Conservation (phyloP, 2,888 invertebrate species). For the Zaprionus bogoriensis region DNA sequence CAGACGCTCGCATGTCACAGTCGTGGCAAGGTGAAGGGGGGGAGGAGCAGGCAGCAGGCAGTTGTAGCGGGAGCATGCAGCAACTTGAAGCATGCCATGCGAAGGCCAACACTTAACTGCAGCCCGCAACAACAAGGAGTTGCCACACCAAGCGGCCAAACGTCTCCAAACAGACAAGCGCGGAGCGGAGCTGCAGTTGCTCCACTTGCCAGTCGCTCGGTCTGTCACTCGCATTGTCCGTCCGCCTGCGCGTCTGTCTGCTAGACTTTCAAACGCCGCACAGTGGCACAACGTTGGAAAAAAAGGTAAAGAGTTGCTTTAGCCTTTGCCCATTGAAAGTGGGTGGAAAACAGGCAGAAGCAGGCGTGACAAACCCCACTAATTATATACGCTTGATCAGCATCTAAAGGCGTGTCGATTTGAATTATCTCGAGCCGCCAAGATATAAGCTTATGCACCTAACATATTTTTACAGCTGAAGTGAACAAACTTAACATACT, state of each 20-base stretch:
- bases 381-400: too few species aligned
- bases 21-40: neutral
- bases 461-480: too few species aligned
- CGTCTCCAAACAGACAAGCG: conserved; percentile 37
- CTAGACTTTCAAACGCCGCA: conserved; percentile 54
- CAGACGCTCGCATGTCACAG: conserved; percentile 50
- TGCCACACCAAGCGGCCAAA: conserved; percentile 25
- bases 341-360: too few species aligned
- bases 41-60: neutral
- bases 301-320: neutral
- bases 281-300: conserved; percentile 17
- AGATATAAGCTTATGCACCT: too few species aligned
- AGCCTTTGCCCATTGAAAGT: too few species aligned
- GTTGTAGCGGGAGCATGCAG: neutral
- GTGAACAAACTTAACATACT: too few species aligned
- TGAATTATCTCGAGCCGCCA: too few species aligned
- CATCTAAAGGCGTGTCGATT: too few species aligned
- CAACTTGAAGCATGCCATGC: conserved; percentile 35
- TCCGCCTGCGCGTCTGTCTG: conserved; percentile 6
- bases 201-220: conserved; percentile 37
- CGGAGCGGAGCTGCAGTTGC: conserved; percentile 19
- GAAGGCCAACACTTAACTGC: conserved; percentile 56
- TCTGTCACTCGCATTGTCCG: conserved; percentile 13
- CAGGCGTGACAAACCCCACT: too few species aligned
- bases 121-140: conserved; percentile 17